phyloP scores from a whole-genome alignment of 2,113 vertebrate genomes.

The Xenopus borealis region DNA sequence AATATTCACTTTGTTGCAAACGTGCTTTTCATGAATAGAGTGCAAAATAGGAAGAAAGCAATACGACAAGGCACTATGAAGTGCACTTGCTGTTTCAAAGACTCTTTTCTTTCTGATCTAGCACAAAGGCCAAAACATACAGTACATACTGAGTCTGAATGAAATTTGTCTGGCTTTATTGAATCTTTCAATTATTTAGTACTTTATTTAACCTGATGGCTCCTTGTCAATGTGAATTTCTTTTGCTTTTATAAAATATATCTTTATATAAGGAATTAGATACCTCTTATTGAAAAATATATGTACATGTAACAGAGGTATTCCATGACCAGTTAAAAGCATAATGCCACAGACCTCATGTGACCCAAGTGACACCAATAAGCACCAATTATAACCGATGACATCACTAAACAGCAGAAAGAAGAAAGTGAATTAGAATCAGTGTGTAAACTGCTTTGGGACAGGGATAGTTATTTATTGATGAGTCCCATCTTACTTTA shows the following conservation, averaged over 20 bases:
- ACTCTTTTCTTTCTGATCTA: slow-evolving; percentile 12
- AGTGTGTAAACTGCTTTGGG: no score
- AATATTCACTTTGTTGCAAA: slow-evolving; percentile 52
- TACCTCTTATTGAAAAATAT: no score
- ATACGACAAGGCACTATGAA: slow-evolving; percentile 32
- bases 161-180: slow-evolving; percentile 6
- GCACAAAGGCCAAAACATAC: neutral
- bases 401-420: no score
- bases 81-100: neutral
- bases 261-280: no score
- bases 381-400: no score
- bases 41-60: slow-evolving; percentile 20
- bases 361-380: no score
- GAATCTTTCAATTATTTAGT: slow-evolving; percentile 27
- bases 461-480: no score
- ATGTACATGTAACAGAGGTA: no score
- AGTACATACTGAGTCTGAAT: slow-evolving; percentile 3
- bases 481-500: no score
- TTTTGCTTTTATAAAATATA: neutral
- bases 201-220: neutral
- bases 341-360: no score
- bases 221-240: neutral
- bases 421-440: no score
- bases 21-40: slow-evolving; percentile 41
- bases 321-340: no score